A percentile compares a stretch with the other conserved stretches of the same genome.
These are phyloP conservation scores for Tragelaphus scriptus DNA, from an alignment of 2,113 vertebrate genomes.

Conservation along the genomic window DNA sequence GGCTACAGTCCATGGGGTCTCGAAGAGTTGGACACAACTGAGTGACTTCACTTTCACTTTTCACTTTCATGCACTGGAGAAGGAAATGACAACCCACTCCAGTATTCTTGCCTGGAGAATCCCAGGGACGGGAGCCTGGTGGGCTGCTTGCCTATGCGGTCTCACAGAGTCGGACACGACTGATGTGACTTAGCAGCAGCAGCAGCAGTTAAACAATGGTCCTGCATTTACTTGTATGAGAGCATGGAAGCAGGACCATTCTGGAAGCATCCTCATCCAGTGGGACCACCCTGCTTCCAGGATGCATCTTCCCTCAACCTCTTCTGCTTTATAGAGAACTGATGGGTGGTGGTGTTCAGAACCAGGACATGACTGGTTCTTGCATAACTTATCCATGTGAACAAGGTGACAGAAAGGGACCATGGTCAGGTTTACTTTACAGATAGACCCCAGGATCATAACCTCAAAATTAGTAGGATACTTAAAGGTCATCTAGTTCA, in stretches of 20 bases:
- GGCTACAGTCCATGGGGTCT: background rate
- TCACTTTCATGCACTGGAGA: too few relatives aligned
- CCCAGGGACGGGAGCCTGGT: background rate
- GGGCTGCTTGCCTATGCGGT: background rate
- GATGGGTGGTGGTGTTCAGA: background rate
- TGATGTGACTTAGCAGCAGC: background rate
- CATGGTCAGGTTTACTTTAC: background rate
- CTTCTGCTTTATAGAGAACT: background rate
- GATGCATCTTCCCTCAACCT: fast-evolving
- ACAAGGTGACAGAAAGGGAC: background rate
- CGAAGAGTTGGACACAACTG: fast-evolving
- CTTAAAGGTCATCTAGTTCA: background rate
- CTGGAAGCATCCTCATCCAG: background rate
- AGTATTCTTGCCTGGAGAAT: background rate
- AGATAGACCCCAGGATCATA: background rate
- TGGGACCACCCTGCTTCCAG: background rate
- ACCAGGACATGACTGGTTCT: background rate
- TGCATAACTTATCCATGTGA: background rate
- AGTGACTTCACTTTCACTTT: background rate
- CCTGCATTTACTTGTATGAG: background rate
- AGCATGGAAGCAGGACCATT: background rate
- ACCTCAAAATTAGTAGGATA: background rate
- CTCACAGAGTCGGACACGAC: background rate
- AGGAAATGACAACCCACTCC: too few relatives aligned
- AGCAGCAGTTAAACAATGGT: background rate